These are phyloP conservation scores for Morone saxatilis DNA, from an alignment of 2,113 vertebrate species.

Conservation along the genomic window DNA sequence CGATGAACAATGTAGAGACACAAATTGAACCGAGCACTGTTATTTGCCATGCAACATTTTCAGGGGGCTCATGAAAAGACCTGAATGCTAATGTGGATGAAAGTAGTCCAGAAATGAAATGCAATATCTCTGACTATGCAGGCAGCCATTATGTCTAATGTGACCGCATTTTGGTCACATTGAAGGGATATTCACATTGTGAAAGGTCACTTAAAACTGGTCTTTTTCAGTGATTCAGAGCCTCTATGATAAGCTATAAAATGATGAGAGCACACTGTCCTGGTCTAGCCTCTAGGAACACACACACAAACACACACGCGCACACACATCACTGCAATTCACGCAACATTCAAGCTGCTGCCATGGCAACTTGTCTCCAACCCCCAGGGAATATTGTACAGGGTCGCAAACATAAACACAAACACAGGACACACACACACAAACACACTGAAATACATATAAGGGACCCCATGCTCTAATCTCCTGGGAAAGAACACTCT, in stretches of 20 bases:
- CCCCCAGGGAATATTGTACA: slow-evolving; percentile 68
- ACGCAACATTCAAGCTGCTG: slow-evolving; percentile 71
- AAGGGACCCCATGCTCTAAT: slow-evolving; percentile 59
- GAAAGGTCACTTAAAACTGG: slow-evolving; percentile 52
- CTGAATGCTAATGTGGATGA: not conserved
- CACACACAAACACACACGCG: slow-evolving; percentile 6
- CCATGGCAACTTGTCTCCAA: slow-evolving; percentile 79
- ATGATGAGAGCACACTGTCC: slow-evolving; percentile 66
- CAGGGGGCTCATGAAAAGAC: not conserved
- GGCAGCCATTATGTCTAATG: slow-evolving; percentile 23
- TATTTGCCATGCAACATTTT: not conserved
- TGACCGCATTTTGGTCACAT: slow-evolving; percentile 27
- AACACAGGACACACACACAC: slow-evolving; percentile 33
- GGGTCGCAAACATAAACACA: slow-evolving; percentile 71
- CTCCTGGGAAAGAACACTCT: slow-evolving; percentile 68
- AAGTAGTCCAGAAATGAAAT: not conserved
- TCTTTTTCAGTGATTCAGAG: slow-evolving; percentile 46
- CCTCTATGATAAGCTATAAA: slow-evolving; percentile 44
- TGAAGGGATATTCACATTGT: slow-evolving; percentile 11
- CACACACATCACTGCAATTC: slow-evolving; percentile 42
- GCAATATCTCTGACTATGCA: slow-evolving; percentile 19
- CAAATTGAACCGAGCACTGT: not conserved
- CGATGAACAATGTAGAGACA: not conserved
- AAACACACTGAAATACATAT: slow-evolving; percentile 49
- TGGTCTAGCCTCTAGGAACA: slow-evolving; percentile 61